Evolutionary conservation across 2,113 vertebrate genomes (phyloP).

Genomic region (Struthio camelus): DNA sequence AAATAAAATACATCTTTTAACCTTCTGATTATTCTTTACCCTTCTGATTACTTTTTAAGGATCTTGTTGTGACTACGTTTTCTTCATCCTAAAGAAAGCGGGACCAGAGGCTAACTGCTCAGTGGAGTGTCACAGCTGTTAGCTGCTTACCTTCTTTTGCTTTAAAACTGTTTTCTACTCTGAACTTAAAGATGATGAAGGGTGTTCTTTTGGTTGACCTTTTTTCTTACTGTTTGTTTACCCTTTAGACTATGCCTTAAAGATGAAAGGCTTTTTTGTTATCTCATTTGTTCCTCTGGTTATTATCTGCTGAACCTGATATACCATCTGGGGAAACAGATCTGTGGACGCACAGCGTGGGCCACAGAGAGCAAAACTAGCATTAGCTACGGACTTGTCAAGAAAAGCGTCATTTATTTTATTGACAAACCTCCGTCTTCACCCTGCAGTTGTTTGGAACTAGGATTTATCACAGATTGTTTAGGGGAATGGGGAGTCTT

Average conservation of each 20-base stretch:
- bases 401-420: background rate
- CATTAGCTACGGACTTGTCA: background rate
- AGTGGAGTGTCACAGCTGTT: background rate
- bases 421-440: background rate
- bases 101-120: accelerated
- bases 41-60: background rate
- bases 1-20: background rate
- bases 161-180: background rate
- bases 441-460: background rate
- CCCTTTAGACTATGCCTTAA: background rate
- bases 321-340: background rate
- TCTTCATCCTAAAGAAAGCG: background rate
- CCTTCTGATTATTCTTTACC: too few species aligned
- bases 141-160: background rate
- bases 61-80: background rate
- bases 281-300: background rate
- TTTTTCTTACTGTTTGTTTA: background rate
- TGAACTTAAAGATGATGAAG: background rate
- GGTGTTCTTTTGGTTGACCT: background rate
- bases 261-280: background rate
- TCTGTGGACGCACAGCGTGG: background rate
- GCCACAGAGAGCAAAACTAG: background rate
- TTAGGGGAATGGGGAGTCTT: background rate
- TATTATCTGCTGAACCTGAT: background rate
- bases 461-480: background rate